A percentile compares a stretch with the other conserved stretches of the same genome.
These are phyloP conservation scores for Pterostichus niger DNA, from an alignment of 2,888 invertebrate species.

Conservation along the genomic window DNA sequence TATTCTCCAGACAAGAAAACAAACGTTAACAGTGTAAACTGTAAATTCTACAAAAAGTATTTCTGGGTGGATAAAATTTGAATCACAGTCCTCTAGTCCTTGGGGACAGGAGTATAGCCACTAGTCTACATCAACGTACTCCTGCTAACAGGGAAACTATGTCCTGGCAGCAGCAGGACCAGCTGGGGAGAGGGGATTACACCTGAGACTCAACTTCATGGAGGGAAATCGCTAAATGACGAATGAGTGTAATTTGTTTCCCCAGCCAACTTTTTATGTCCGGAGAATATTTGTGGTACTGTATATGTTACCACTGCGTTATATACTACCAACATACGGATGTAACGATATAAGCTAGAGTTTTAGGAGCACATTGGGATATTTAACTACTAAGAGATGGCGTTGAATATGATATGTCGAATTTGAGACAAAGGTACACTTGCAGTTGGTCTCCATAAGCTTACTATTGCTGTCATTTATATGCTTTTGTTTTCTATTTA, in stretches of 20 bases:
- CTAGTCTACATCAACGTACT: conserved; percentile 32
- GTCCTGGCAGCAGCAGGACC: background rate
- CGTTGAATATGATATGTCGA: too few species aligned
- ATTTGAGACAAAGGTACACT: too few species aligned
- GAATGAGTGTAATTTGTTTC: conserved; percentile 38
- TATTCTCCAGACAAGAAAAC: background rate
- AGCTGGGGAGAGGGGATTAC: background rate
- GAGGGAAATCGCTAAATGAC: conserved; percentile 46
- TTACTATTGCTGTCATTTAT: too few species aligned
- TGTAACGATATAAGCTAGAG: background rate
- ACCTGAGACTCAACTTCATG: conserved; percentile 38
- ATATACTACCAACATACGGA: background rate
- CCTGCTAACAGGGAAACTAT: conserved; percentile 30
- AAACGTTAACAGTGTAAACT: background rate
- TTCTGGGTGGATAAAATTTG: conserved; percentile 36
- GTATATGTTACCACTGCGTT: background rate
- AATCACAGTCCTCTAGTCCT: conserved; percentile 23
- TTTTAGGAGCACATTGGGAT: too few species aligned
- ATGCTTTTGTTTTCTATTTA: too few species aligned
- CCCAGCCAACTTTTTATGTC: conserved; percentile 31
- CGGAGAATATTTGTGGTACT: background rate
- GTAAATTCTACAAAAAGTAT: background rate
- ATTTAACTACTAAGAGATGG: too few species aligned
- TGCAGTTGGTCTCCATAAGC: too few species aligned
- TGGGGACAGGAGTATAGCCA: background rate